A percentile compares a stretch with the other conserved stretches of the same genome.
These are phyloP conservation scores for Tapera naevia DNA, from an alignment of 2,797 vertebrate genomes.

Conservation along the genomic window DNA sequence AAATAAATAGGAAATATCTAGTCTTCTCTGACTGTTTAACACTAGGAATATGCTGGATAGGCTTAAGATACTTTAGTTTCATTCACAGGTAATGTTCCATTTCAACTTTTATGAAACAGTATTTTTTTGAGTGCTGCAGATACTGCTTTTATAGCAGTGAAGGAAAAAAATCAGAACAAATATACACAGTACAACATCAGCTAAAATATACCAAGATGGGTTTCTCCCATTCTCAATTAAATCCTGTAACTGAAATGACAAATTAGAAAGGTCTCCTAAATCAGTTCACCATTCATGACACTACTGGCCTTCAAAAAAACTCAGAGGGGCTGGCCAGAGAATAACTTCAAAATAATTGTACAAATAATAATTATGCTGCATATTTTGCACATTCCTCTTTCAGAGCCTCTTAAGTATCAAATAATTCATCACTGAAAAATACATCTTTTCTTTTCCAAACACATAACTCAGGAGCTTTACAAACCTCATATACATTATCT, in stretches of 20 bases:
- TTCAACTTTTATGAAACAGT: background rate
- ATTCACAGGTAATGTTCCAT: background rate
- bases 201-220: background rate
- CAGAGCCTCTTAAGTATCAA: background rate
- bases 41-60: background rate
- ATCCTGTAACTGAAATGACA: background rate
- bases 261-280: background rate
- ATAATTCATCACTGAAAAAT: conserved; percentile 21
- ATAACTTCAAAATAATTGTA: background rate
- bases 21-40: conserved; percentile 14
- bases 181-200: background rate
- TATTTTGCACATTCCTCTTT: background rate
- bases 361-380: background rate
- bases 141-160: background rate
- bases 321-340: background rate
- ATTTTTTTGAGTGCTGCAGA: background rate
- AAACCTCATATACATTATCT: background rate
- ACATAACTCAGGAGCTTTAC: background rate
- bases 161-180: background rate
- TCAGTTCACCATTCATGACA: background rate
- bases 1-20: conserved; percentile 64
- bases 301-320: background rate
- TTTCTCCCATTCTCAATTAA: background rate
- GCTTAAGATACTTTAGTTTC: conserved; percentile 30
- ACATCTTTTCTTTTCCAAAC: background rate